Evolutionary conservation across 2,113 vertebrate species (phyloP).

Genomic region (Engraulis encrasicolus): DNA sequence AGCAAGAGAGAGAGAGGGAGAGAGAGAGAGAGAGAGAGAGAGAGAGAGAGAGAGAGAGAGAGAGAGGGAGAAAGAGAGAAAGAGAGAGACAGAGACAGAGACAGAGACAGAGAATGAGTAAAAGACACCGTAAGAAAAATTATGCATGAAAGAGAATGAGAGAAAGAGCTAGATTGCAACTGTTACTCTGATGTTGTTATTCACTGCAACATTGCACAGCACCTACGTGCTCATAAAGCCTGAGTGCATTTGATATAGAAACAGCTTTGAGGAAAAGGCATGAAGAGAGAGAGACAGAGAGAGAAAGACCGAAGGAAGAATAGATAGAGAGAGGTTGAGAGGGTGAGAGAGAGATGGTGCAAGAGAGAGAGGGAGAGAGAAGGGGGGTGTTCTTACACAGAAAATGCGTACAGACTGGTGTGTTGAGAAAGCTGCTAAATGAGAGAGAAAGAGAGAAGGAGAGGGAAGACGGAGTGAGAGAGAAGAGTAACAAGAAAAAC

Average conservation of each 20-base stretch:
- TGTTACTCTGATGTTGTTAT: background rate
- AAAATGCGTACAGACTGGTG: background rate
- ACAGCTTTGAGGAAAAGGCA: background rate
- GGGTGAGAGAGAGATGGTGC: too few species aligned
- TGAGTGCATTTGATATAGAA: background rate
- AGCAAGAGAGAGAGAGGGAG: too few species aligned
- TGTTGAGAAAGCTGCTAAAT: background rate
- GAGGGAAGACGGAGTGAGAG: too few species aligned
- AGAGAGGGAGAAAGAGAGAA: background rate
- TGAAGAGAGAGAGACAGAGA: too few species aligned
- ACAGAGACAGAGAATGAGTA: background rate
- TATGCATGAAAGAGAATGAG: background rate
- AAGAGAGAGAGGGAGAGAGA: too few species aligned
- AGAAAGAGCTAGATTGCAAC: background rate
- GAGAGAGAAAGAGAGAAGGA: background rate
- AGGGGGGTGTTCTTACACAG: too few species aligned
- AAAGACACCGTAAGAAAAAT: background rate
- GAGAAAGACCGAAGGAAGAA: too few species aligned
- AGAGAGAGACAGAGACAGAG: background rate
- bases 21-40: conserved; percentile 5
- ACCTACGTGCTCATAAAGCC: background rate
- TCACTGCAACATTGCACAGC: background rate
- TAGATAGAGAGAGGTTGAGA: too few species aligned
- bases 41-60: background rate
- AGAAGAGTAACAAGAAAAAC: background rate